Conservation (phyloP, 92 coral and sea anemone species). For the Epizoanthus ramosus region DNA sequence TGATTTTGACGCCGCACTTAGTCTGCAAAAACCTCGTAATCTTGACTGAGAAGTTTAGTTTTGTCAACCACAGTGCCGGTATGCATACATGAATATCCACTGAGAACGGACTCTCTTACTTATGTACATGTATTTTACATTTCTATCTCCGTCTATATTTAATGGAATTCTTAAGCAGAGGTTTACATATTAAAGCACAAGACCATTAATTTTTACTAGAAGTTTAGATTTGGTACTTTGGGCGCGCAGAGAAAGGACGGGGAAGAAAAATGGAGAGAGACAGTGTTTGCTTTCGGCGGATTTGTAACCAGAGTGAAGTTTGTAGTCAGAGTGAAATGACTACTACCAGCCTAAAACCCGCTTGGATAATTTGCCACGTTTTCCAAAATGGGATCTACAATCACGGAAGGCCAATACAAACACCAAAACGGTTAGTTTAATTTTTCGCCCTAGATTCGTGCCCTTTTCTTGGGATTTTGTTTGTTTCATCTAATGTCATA, state of each 20-base stretch:
- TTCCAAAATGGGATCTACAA: slow-evolving; percentile 3
- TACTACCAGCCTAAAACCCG: slow-evolving; percentile 23
- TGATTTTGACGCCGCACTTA: no score
- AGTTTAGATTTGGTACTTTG: slow-evolving; percentile 55
- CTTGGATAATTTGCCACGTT: slow-evolving; percentile 40
- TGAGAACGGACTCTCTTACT: slow-evolving; percentile 73
- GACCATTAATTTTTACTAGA: slow-evolving; percentile 81
- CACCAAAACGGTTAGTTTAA: slow-evolving; percentile 30
- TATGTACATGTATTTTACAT: slow-evolving; percentile 85
- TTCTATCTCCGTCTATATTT: slow-evolving; percentile 84
- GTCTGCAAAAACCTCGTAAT: background rate
- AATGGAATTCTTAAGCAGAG: slow-evolving; percentile 94
- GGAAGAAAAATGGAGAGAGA: slow-evolving; percentile 7
- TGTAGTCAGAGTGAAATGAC: background rate
- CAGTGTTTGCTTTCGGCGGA: background rate
- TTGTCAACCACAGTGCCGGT: slow-evolving; percentile 76
- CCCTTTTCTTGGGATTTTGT: background rate
- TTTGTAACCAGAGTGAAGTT: background rate
- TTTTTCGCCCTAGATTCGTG: background rate
- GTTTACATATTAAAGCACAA: slow-evolving; percentile 91
- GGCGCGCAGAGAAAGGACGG: slow-evolving; percentile 17
- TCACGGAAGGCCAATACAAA: slow-evolving; percentile 3
- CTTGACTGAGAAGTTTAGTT: slow-evolving; percentile 35
- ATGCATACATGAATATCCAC: slow-evolving; percentile 96
- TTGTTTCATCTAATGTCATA: background rate